Base-by-base conservation (phyloP, 2,888 invertebrate species). In the Slavum lentiscoides region DNA sequence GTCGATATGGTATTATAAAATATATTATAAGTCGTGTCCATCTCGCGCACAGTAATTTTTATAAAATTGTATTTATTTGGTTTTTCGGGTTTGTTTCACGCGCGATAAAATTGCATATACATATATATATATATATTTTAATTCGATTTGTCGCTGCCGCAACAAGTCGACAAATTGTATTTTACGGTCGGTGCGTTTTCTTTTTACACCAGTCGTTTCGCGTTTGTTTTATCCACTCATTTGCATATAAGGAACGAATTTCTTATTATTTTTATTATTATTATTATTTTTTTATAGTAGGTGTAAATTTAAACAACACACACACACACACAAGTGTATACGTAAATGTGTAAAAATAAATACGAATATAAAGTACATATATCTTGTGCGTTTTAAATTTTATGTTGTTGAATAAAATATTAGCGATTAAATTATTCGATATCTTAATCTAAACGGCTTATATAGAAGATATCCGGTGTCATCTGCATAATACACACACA, bases 181-280 rank as follows among this genome's bases (percentile, higher is more conserved):
- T 76, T 68, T 59, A 68, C 49, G 67, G 75, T 43, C n/a, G 67
- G n/a, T 21, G 67, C 67, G 30, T 68, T 49, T 76, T 30, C 19
- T 76, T 68, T 30, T 59, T 43, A 58, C 59, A 23, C 39, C 74
- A 13, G 66, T 66, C 66, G 58, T 37, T 7, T 66, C 3, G 13
- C n/a, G 75, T 68, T 59, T 49, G 59, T 76, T 30, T 76, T 43
- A 37, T 66, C 64, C 37, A 53, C 70, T 15, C n/a, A 68, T 76
- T 76, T 76, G 49, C 75, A 76, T 76, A 76, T 76, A 76, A 49
- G 68, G 59, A 76, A 76, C 75, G 74, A 66, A 75, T 66, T 66
- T 75, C 13, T 43, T 43, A 9, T 43, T 39, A 39, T 6, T 39
- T 39, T 39, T 39, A 6, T 39, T 43, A 9, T 9, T 17, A 30